Evolutionary conservation across 2,113 vertebrate genomes (phyloP), one percentile per base, ranked within the genome.

Genomic region (Chloebia gouldiae): DNA sequence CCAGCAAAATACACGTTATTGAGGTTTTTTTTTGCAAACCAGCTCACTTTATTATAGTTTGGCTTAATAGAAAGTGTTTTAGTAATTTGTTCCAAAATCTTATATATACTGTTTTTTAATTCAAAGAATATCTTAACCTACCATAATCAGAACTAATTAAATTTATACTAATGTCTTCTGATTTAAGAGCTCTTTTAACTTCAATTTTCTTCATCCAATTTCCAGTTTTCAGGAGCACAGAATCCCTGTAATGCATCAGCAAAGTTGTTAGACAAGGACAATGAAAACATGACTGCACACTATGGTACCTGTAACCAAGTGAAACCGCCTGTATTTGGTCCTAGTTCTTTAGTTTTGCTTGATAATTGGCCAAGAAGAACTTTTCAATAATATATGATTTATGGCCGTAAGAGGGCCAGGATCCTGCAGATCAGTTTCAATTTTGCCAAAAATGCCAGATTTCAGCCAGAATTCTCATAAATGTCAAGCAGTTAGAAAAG

Each of bases 81-180:
- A 76, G 76, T 60, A 49, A 86, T 72, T 50, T 90, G 64, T 86
- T 83, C 44, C 50, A 92, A 69, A 86, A 75, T 76, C 33, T 75
- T 63, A 69, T n/a, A 44, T 10, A 42, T 66, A 19, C 28, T 94
- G 42, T 11, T 93, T 82, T 94, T 47, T 66, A 87, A 45, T 94
- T 53, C 61, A 92, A 73, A 92, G 54, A 78, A 77, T 33, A 95
- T 66, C 57, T 65, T 54, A 94, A 97, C 97, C 94, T 96, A 99
- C 99, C 99, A 79, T 99, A 99, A 96, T 99, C 99, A 96, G 99
- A 99, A 97, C 99, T 99, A 94, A 99, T 99, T 93, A 99, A 96
- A 97, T 99, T 98, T 97, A 99, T 96, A 95, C 97, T 98, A 95
- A 99, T 97, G 72, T 99, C 98, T 85, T 98, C 98, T 97, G 98